Evolutionary conservation across 2,113 vertebrate genomes (phyloP).

Genomic region (Periophthalmodon schlosseri): DNA sequence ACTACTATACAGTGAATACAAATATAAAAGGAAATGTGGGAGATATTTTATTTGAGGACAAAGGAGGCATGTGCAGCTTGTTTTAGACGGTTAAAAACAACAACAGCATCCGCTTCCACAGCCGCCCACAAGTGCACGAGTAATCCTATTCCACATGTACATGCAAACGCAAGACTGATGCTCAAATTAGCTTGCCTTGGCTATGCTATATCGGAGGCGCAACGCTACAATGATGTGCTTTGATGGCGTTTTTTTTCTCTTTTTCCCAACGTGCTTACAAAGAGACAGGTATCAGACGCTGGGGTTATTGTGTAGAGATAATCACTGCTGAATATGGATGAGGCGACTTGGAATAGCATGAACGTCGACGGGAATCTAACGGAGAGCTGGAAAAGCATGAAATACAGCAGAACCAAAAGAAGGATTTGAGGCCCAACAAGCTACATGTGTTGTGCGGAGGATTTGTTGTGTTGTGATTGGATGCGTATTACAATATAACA

Average conservation of each 20-base stretch:
- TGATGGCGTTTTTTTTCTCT: constrained; percentile 33
- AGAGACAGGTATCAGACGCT: constrained; percentile 52
- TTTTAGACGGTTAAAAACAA: constrained; percentile 18
- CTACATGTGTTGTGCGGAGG: constrained; percentile 26
- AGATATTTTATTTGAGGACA: constrained; percentile 5
- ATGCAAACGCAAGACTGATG: constrained; percentile 32
- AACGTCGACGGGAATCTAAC: constrained; percentile 20
- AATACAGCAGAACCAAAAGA: constrained; percentile 3
- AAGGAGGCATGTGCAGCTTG: not conserved
- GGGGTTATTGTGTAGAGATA: constrained; percentile 44
- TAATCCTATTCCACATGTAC: constrained; percentile 49
- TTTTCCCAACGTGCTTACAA: constrained; percentile 3
- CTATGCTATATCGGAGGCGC: constrained; percentile 52
- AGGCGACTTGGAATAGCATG: constrained; percentile 37
- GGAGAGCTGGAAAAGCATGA: constrained; percentile 6
- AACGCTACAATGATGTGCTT: constrained; percentile 39
- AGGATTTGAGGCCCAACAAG: constrained; percentile 15
- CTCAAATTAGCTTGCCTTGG: constrained; percentile 52
- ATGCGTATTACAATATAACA: constrained; percentile 23
- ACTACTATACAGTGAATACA: not conserved
- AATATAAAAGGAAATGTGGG: not conserved
- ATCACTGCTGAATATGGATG: constrained; percentile 57
- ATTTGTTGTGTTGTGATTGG: constrained; percentile 33
- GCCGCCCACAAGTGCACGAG: constrained; percentile 47
- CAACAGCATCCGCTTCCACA: constrained; percentile 23